Conservation (phyloP, 1,140 invertebrate genomes). For the Whitmania pigra region DNA sequence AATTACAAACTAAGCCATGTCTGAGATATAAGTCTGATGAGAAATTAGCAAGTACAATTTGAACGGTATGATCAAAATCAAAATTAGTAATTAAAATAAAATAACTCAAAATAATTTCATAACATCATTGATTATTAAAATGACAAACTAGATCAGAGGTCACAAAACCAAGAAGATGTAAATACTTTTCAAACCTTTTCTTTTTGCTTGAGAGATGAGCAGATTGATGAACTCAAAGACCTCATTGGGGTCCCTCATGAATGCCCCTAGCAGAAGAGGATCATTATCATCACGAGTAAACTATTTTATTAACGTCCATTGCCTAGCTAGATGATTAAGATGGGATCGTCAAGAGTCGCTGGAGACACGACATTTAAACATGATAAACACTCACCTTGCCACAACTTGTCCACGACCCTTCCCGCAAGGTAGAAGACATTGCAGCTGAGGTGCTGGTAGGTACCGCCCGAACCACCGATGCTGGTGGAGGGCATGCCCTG, state of each 20-base stretch:
- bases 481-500: constrained; percentile 56
- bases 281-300: constrained; percentile 9
- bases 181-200: constrained; percentile 38
- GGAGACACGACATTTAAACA: neutral
- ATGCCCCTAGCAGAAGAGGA: constrained; percentile 32
- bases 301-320: neutral
- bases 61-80: too few species aligned
- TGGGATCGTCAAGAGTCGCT: neutral
- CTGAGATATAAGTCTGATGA: too few species aligned
- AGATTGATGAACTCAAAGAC: constrained; percentile 90
- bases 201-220: constrained; percentile 54
- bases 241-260: constrained; percentile 68
- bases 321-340: too few species aligned
- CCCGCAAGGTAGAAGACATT: constrained; percentile 87
- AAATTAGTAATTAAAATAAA: too few species aligned
- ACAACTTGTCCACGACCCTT: constrained; percentile 86
- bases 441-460: constrained; percentile 37
- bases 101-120: too few species aligned
- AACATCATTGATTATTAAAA: neutral
- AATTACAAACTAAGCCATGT: neutral
- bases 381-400: constrained; percentile 63
- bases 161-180: constrained; percentile 14
- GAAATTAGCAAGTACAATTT: too few species aligned
- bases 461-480: constrained; percentile 28
- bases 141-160: too few species aligned